phyloP scores from a whole-genome alignment of 1,140 invertebrate genomes.

The Sipha flava region DNA sequence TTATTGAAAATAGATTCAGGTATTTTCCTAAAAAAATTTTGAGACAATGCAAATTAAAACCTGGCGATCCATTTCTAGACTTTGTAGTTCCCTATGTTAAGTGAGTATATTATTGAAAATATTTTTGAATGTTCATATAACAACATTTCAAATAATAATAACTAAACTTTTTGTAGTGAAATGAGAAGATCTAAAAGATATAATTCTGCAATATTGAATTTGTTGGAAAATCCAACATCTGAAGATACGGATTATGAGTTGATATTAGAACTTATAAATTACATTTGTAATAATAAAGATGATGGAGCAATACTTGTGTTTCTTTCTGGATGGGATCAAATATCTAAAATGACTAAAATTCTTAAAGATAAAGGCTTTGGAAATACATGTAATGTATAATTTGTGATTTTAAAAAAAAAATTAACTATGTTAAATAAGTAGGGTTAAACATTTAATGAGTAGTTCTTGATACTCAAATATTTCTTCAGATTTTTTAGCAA shows the following conservation, averaged over 20 bases:
- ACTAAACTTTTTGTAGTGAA: constrained; percentile 32
- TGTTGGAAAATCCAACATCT: constrained; percentile 52
- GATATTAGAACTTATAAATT: constrained; percentile 54
- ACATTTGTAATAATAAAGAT: constrained; percentile 53
- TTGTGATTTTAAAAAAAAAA: no score
- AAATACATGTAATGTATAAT: constrained; percentile 29
- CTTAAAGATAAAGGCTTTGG: constrained; percentile 24
- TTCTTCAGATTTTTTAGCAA: no score
- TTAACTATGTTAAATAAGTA: no score
- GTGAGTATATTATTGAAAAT: background rate
- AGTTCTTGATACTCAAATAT: no score
- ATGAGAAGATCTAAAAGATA: constrained; percentile 46
- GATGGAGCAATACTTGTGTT: constrained; percentile 81
- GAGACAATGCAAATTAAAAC: background rate
- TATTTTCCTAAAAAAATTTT: constrained; percentile 20
- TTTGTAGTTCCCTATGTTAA: constrained; percentile 28
- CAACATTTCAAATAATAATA: no score
- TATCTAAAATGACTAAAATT: constrained; percentile 41
- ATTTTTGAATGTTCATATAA: no score
- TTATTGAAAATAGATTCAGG: background rate
- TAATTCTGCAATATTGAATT: constrained; percentile 48
- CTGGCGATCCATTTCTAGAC: constrained; percentile 8
- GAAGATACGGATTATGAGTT: constrained; percentile 65
- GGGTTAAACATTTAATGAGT: no score
- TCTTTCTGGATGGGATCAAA: constrained; percentile 68